phyloP scores from a whole-genome alignment of 2,113 vertebrate species.

The Dermatemys mawii region DNA sequence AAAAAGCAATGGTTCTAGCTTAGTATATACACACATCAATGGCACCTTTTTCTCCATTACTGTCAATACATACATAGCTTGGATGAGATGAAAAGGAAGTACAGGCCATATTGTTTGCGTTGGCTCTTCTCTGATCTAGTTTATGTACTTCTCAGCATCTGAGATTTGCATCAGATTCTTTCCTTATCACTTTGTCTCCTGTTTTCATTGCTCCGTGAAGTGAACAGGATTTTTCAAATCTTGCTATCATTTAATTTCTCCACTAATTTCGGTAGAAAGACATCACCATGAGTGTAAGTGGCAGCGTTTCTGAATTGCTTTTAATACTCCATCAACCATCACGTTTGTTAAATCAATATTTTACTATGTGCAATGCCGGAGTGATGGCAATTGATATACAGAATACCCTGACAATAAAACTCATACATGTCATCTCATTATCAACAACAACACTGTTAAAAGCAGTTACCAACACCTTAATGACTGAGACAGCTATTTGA shows the following conservation, averaged over 20 bases:
- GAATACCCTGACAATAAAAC: neutral
- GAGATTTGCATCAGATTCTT: neutral
- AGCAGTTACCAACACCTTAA: neutral
- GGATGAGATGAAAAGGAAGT: neutral
- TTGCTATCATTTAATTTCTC: neutral
- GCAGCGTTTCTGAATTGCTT: conserved; percentile 6
- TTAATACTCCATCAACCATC: neutral
- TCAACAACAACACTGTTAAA: neutral
- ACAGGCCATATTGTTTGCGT: neutral
- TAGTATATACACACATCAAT: neutral
- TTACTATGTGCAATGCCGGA: neutral
- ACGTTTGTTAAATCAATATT: neutral
- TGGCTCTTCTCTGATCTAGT: neutral
- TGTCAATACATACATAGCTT: neutral
- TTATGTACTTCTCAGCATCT: neutral
- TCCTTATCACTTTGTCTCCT: neutral
- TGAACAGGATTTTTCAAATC: neutral
- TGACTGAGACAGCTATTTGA: conserved; percentile 1
- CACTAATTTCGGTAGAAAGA: neutral
- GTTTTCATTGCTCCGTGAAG: neutral
- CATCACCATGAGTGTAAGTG: neutral
- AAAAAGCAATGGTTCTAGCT: neutral
- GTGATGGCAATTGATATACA: neutral
- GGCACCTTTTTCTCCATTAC: neutral
- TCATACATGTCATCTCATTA: neutral